These are phyloP conservation scores for Cephus pygmeus DNA, from an alignment of 2,888 invertebrate species.

Conservation along the genomic window DNA sequence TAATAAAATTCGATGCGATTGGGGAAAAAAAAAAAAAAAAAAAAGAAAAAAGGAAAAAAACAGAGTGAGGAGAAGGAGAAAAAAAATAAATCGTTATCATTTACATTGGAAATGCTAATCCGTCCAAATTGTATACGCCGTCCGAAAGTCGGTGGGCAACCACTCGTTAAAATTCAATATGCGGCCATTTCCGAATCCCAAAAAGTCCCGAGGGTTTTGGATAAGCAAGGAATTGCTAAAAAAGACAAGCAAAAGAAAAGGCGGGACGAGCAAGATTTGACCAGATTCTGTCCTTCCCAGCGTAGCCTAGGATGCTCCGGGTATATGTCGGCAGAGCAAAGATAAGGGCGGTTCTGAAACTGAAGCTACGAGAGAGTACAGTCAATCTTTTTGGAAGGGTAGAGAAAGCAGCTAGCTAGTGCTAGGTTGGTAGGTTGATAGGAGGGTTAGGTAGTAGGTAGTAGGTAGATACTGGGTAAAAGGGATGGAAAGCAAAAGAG, in stretches of 20 bases:
- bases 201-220: background rate
- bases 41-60: no score
- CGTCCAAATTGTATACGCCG: background rate
- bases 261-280: background rate
- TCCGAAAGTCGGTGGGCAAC: background rate
- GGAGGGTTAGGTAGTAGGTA: background rate
- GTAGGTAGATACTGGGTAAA: background rate
- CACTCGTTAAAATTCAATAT: no score
- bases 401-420: background rate
- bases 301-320: background rate
- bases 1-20: background rate
- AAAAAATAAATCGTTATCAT: background rate
- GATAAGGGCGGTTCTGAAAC: slow-evolving; percentile 3
- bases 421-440: background rate
- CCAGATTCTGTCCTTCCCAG: background rate
- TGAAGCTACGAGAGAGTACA: background rate
- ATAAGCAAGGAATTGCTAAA: background rate
- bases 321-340: background rate
- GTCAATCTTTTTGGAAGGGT: slow-evolving; percentile 1
- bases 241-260: background rate
- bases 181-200: no score
- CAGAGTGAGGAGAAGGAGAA: background rate
- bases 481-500: background rate
- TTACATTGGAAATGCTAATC: background rate
- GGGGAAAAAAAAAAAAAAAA: no score